These are phyloP conservation scores for Caenorhabditis virilis DNA, from an alignment of 2,888 invertebrate genomes.

Conservation along the genomic window DNA sequence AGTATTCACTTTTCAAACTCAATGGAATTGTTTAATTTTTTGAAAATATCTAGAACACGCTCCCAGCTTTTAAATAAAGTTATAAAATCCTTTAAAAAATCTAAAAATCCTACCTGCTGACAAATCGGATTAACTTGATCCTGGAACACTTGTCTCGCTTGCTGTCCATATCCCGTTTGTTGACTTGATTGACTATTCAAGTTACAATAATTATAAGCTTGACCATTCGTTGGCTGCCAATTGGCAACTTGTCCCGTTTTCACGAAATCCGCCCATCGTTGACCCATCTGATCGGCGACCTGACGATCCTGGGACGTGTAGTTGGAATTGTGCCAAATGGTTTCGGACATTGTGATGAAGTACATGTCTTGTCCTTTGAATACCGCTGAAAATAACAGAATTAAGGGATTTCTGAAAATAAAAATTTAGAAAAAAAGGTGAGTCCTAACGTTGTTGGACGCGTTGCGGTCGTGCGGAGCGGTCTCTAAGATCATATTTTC, in stretches of 20 bases:
- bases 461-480: too few relatives aligned
- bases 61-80: too few relatives aligned
- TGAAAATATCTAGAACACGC: too few relatives aligned
- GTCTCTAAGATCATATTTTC: too few relatives aligned
- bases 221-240: slow-evolving; percentile 44
- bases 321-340: slow-evolving; percentile 40
- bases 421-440: too few relatives aligned
- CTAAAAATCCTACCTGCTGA: slow-evolving; percentile 18
- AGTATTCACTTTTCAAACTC: too few relatives aligned
- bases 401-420: too few relatives aligned
- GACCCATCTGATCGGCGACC: slow-evolving; percentile 53
- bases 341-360: slow-evolving; percentile 55
- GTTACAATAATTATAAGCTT: slow-evolving; percentile 51
- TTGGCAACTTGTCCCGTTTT: slow-evolving; percentile 48
- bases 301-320: slow-evolving; percentile 44
- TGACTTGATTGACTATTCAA: slow-evolving; percentile 37
- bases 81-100: too few relatives aligned
- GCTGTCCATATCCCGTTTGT: slow-evolving; percentile 40
- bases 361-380: slow-evolving; percentile 52
- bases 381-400: slow-evolving; percentile 53
- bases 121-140: slow-evolving; percentile 52
- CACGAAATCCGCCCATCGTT: slow-evolving; percentile 56
- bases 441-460: too few relatives aligned
- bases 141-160: slow-evolving; percentile 50
- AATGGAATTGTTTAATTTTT: too few relatives aligned